These are phyloP conservation scores for Anticlea derivata DNA, from an alignment of 2,888 invertebrate species.

Conservation along the genomic window DNA sequence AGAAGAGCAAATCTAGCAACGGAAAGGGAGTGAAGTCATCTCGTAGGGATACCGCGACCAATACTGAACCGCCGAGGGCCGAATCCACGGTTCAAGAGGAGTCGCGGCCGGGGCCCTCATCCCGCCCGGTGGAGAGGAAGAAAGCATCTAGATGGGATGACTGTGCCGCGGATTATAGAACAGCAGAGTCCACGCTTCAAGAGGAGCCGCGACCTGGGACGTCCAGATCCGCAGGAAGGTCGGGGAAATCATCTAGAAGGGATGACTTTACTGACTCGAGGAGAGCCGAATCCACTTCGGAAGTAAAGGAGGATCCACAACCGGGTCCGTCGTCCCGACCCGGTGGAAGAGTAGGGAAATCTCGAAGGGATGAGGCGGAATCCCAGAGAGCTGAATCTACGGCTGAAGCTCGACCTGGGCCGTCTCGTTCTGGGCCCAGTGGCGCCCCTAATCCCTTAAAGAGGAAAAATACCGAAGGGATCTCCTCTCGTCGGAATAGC, in stretches of 20 bases:
- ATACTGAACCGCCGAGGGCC: background rate
- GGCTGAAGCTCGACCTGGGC: background rate
- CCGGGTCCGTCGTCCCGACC: conserved; percentile 5
- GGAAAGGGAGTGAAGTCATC: conserved; percentile 33
- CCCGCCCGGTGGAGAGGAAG: background rate
- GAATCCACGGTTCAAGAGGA: conserved; percentile 5
- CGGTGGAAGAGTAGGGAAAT: background rate
- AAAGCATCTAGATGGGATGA: background rate
- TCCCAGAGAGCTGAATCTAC: background rate
- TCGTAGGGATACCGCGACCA: conserved; percentile 1
- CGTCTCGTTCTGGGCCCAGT: background rate
- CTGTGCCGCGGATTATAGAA: background rate
- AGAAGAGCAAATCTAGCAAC: conserved; percentile 30
- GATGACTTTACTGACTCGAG: background rate
- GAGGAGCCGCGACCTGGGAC: background rate
- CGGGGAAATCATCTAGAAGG: conserved; percentile 1
- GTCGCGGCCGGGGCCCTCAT: conserved; percentile 11
- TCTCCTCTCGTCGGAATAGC: conserved; percentile 32
- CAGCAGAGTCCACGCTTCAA: background rate
- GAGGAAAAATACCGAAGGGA: conserved; percentile 8
- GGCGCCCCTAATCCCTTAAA: conserved; percentile 2
- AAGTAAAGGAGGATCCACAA: conserved; percentile 4
- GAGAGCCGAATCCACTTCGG: background rate
- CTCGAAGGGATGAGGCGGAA: conserved; percentile 2
- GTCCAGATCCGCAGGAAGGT: background rate